Conservation (phyloP, 1,140 invertebrate genomes). For the Acyrthosiphon pisum region DNA sequence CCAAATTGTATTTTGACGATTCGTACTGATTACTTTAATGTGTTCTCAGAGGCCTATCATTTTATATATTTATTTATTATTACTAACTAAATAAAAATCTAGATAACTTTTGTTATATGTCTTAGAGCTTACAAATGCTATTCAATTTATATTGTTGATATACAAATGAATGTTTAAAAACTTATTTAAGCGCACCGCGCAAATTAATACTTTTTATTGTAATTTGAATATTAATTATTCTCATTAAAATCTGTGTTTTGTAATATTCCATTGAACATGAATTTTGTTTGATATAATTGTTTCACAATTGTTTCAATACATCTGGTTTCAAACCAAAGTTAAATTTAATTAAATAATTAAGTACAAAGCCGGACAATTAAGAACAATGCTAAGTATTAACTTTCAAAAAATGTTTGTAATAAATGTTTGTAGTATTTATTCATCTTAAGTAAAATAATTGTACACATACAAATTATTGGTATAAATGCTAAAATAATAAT, state of each 20-base stretch:
- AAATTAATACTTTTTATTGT: constrained; percentile 5
- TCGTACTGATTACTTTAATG: constrained; percentile 50
- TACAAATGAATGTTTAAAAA: constrained; percentile 14
- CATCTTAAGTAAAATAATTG: constrained; percentile 18
- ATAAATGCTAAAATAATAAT: background rate
- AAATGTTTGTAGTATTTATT: constrained; percentile 11
- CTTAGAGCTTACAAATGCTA: constrained; percentile 24
- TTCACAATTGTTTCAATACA: no score
- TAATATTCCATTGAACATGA: background rate
- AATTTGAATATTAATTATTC: background rate
- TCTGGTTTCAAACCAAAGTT: background rate
- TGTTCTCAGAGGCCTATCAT: constrained; percentile 48
- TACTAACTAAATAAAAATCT: constrained; percentile 18
- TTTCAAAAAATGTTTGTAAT: constrained; percentile 21
- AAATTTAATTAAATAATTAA: constrained; percentile 16
- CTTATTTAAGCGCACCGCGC: background rate
- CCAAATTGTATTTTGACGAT: constrained; percentile 37
- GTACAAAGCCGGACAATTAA: background rate
- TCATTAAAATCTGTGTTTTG: constrained; percentile 3
- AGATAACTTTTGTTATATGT: constrained; percentile 45
- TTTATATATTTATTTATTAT: constrained; percentile 30
- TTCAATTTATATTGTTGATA: constrained; percentile 39
- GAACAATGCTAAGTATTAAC: background rate
- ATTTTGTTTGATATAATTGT: background rate
- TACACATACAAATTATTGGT: background rate